Evolutionary conservation across 2,113 vertebrate genomes (phyloP), one percentile per base, ranked within the genome.

Genomic region (Pedetes capensis): DNA sequence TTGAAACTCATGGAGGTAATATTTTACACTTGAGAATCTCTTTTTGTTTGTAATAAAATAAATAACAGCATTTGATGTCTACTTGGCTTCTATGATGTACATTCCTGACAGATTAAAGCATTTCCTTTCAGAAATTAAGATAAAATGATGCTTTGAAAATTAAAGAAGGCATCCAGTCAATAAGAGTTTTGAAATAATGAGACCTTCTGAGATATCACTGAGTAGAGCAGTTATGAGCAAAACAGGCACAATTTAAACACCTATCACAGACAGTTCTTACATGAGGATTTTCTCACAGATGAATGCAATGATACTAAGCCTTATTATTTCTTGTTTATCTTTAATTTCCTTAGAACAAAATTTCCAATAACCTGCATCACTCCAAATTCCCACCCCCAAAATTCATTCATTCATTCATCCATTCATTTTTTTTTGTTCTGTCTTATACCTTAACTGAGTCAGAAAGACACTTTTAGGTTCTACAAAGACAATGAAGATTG

Each of bases 141-240:
- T 55, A 82, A 71, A 82, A 1, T 72, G 71, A 87, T 74, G 88
- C 93, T 89, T 82, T 80, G n/a, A 55, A 94, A 96, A 89, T 53
- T 51, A 93, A 37, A 79, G 71, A 57, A 51, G 79, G 1, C 29
- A 74, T 83, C 17, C 89, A 44, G 13, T 79, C 51, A 83, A 27
- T 7, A 47, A 47, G 23, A 91, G 8, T n/a, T 85, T 72, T 22
- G 39, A 76, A 93, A 75, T 69, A 91, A 59, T 51, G 57, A 87
- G 83, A 59, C 2, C 32, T 82, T 91, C 39, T 80, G 69, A 37
- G 34, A 34, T 51, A 69, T 71, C 51, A 44, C 14, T 68, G 32
- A 72, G 8, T 20, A 39, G 22, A 53, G 1, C 16, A 59, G 14
- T 61, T n/a, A 53, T 25, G n/a, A 66, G 79, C 51, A 64, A 59